A percentile compares a stretch with the other conserved stretches of the same genome.
Conservation (phyloP, 1,140 invertebrate genomes). For the Matsumurasca onukii region DNA sequence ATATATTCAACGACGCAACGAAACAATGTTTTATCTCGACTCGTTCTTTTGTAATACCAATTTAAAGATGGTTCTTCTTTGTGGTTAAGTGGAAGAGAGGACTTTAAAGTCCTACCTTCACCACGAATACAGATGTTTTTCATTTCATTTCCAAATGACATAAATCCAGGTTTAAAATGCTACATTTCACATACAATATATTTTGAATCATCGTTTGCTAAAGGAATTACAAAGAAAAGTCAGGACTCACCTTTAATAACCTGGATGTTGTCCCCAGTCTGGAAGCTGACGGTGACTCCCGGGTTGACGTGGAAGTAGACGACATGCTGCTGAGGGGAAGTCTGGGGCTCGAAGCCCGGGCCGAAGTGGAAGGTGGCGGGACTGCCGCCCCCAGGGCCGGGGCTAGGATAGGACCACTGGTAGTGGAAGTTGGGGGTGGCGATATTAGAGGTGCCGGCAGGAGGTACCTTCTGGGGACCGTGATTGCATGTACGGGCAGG, state of each 20-base stretch:
- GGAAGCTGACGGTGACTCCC: slow-evolving; percentile 65
- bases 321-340: slow-evolving; percentile 54
- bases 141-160: no score
- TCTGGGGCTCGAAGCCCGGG: slow-evolving; percentile 53
- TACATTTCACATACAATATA: no score
- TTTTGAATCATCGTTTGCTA: no score
- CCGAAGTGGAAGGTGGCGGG: slow-evolving; percentile 53
- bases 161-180: no score
- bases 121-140: no score
- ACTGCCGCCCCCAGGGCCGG: slow-evolving; percentile 34
- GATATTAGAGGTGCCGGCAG: slow-evolving; percentile 40
- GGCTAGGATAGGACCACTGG: slow-evolving; percentile 46
- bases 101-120: no score
- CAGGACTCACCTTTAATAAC: slow-evolving; percentile 62
- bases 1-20: no score
- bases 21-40: no score
- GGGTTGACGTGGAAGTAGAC: slow-evolving; percentile 70
- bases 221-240: no score
- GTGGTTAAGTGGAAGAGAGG: no score
- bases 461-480: slow-evolving; percentile 34
- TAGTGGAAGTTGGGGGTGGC: slow-evolving; percentile 47
- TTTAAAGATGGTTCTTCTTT: no score
- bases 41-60: no score
- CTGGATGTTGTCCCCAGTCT: slow-evolving; percentile 64
- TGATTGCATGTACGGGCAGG: slow-evolving; percentile 25